Evolutionary conservation across 2,888 invertebrate species (phyloP).

Genomic region (Cephus spinipes): DNA sequence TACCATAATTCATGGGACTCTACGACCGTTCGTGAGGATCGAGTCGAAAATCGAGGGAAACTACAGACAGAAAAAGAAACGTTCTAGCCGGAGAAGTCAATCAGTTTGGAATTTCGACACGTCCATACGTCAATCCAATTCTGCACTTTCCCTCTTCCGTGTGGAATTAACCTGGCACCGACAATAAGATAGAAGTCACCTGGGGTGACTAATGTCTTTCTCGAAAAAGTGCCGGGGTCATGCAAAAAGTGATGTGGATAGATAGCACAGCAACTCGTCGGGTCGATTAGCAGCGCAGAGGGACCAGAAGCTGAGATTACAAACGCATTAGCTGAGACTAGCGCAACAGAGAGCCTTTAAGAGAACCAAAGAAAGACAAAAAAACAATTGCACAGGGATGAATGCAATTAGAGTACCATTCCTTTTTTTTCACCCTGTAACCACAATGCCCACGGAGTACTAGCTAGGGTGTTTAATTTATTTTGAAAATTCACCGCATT

Average conservation of each 20-base stretch:
- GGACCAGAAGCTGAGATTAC: slow-evolving; percentile 11
- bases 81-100: slow-evolving; percentile 14
- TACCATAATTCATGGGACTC: background rate
- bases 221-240: slow-evolving; percentile 16
- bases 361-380: background rate
- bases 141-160: slow-evolving; percentile 13
- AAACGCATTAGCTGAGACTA: background rate
- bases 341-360: background rate
- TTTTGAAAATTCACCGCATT: background rate
- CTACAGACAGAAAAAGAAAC: background rate
- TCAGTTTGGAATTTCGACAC: slow-evolving; percentile 22
- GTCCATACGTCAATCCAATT: slow-evolving; percentile 16
- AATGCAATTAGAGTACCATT: background rate
- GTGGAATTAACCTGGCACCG: slow-evolving; percentile 16
- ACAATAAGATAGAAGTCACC: slow-evolving; percentile 25
- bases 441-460: background rate
- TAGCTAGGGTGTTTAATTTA: background rate
- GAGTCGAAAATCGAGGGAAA: background rate
- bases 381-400: background rate
- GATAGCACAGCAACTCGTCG: slow-evolving; percentile 10
- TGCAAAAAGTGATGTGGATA: slow-evolving; percentile 19
- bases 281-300: slow-evolving; percentile 16
- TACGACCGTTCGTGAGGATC: background rate
- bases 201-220: slow-evolving; percentile 18
- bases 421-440: background rate